phyloP scores from a whole-genome alignment of 2,888 invertebrate genomes.

The Pristionchus mayeri region DNA sequence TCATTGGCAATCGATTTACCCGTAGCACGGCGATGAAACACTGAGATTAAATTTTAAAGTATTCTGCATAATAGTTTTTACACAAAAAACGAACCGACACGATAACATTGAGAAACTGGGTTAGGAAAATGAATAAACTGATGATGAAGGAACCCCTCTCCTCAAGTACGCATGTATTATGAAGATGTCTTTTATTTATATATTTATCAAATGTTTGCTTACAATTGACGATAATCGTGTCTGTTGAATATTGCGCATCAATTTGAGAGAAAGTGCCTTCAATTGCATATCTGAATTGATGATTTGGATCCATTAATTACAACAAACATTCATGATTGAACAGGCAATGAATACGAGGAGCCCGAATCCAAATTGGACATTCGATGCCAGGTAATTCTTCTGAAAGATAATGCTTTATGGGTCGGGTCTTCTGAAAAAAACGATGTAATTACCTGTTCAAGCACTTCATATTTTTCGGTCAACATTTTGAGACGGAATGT shows the following conservation, averaged over 20 bases:
- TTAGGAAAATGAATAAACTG: not conserved
- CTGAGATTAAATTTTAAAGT: not conserved
- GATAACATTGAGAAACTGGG: not conserved
- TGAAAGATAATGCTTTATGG: no score
- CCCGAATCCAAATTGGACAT: not conserved
- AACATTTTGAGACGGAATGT: no score
- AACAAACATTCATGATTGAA: not conserved
- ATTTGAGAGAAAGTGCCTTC: not conserved
- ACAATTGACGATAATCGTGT: not conserved
- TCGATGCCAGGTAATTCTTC: no score
- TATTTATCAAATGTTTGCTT: not conserved
- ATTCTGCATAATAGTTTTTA: not conserved
- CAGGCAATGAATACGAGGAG: not conserved
- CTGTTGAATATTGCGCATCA: not conserved
- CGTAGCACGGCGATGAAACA: not conserved
- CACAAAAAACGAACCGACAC: not conserved
- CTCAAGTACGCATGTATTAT: not conserved
- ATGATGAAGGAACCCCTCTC: not conserved
- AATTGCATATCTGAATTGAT: not conserved
- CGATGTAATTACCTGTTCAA: no score
- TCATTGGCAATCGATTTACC: not conserved
- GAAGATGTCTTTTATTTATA: not conserved
- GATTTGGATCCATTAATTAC: not conserved
- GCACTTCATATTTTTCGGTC: no score
- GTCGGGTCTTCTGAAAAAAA: no score